phyloP scores from a whole-genome alignment of 2,888 invertebrate genomes.

The Macrophya annulata region DNA sequence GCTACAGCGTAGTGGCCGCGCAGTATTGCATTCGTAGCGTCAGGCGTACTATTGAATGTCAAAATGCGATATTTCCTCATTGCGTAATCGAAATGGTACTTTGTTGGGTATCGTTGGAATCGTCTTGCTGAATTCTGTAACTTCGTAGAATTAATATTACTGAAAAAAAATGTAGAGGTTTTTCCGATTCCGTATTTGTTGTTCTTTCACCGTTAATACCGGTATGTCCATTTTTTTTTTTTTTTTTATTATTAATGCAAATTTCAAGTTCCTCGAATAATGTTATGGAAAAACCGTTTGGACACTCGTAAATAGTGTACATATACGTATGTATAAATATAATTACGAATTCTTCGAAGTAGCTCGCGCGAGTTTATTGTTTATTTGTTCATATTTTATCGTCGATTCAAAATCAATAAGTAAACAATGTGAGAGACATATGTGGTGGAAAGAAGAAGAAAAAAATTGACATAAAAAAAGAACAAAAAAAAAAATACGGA shows the following conservation, averaged over 20 bases:
- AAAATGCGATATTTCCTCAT: neutral
- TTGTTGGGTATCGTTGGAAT: slow-evolving; percentile 38
- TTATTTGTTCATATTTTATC: slow-evolving; percentile 14
- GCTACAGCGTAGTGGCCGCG: neutral
- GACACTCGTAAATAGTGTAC: neutral
- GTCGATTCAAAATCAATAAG: neutral
- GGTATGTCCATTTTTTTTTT: too few relatives aligned
- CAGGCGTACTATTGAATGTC: neutral
- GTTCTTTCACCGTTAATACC: neutral
- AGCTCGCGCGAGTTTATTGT: slow-evolving; percentile 22
- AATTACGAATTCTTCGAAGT: slow-evolving; percentile 23
- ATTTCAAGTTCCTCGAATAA: neutral
- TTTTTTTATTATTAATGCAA: neutral
- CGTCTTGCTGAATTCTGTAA: neutral
- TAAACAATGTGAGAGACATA: neutral
- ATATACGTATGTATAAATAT: neutral
- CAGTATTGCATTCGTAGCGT: neutral
- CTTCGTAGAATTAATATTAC: neutral
- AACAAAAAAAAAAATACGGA: neutral
- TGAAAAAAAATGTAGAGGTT: neutral
- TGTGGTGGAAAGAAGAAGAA: neutral
- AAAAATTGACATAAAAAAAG: too few relatives aligned
- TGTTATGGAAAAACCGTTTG: neutral
- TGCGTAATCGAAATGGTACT: neutral
- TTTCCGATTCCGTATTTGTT: neutral